Percentiles rank a stretch among this genome's conserved stretches.
These are phyloP conservation scores for Porites australiensis DNA, from an alignment of 64 coral and sea anemone species.

Conservation along the genomic window DNA sequence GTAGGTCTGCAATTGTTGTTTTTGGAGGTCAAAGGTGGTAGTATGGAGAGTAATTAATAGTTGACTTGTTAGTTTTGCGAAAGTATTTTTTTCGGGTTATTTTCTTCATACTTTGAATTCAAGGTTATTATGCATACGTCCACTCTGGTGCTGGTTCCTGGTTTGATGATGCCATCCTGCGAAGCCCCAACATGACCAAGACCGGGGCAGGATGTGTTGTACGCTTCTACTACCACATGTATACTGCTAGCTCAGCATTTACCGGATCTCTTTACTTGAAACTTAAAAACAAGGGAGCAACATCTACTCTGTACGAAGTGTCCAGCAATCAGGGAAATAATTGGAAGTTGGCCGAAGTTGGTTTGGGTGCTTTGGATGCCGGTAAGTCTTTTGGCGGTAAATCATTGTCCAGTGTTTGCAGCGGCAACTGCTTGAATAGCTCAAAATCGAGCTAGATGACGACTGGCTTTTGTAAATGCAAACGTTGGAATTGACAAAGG, in stretches of 20 bases:
- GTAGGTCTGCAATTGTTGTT: too few relatives aligned
- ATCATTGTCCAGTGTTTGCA: too few relatives aligned
- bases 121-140: constrained; percentile 95
- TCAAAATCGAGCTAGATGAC: too few relatives aligned
- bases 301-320: constrained; percentile 64
- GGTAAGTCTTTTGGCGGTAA: constrained; percentile 19
- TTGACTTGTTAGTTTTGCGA: too few relatives aligned
- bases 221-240: constrained; percentile 93
- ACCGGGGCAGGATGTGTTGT: constrained; percentile 77
- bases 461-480: too few relatives aligned
- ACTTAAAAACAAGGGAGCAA: constrained; percentile 79
- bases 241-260: constrained; percentile 27
- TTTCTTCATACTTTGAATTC: not conserved
- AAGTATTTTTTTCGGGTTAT: too few relatives aligned
- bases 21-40: too few relatives aligned
- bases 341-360: constrained; percentile 78
- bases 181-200: constrained; percentile 82
- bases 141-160: constrained; percentile 86
- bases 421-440: too few relatives aligned
- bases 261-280: constrained; percentile 56
- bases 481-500: too few relatives aligned
- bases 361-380: constrained; percentile 78
- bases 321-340: constrained; percentile 62
- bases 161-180: constrained; percentile 74
- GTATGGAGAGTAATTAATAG: too few relatives aligned